These are phyloP conservation scores for Neoitamus cyanurus DNA, from an alignment of 2,888 invertebrate species.

Conservation along the genomic window DNA sequence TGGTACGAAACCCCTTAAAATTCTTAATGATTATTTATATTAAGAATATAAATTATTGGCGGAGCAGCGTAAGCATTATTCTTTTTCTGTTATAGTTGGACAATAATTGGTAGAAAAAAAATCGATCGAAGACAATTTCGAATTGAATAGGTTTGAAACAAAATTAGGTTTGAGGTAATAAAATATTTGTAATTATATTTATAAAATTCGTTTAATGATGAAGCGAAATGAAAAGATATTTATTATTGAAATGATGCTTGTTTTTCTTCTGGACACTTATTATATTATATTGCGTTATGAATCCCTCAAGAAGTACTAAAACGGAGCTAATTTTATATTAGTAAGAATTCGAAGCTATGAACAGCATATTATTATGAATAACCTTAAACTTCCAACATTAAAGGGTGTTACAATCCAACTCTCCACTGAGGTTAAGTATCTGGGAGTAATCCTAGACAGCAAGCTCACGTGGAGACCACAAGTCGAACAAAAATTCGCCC, in stretches of 20 bases:
- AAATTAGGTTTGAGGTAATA: background rate
- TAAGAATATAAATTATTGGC: background rate
- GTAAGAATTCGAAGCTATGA: too few species aligned
- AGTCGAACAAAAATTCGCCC: too few species aligned
- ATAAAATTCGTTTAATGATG: background rate
- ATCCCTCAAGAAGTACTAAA: too few species aligned
- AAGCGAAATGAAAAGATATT: background rate
- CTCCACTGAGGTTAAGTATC: too few species aligned
- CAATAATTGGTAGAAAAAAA: conserved; percentile 19
- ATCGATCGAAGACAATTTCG: background rate
- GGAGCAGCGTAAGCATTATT: background rate
- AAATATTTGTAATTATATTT: conserved; percentile 17
- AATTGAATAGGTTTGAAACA: background rate
- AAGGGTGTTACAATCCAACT: too few species aligned
- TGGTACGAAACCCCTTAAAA: background rate
- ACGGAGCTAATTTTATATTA: too few species aligned
- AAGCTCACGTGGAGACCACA: too few species aligned
- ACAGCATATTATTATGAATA: too few species aligned
- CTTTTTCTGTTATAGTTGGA: conserved; percentile 3
- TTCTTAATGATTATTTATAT: background rate
- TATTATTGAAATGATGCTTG: background rate
- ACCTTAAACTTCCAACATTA: too few species aligned
- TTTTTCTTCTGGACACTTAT: background rate
- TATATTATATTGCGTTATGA: background rate
- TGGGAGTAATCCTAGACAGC: too few species aligned